Evolutionary conservation across 2,888 invertebrate species (phyloP), one percentile per base, ranked within the genome.

Genomic region (Tenthredo notha): DNA sequence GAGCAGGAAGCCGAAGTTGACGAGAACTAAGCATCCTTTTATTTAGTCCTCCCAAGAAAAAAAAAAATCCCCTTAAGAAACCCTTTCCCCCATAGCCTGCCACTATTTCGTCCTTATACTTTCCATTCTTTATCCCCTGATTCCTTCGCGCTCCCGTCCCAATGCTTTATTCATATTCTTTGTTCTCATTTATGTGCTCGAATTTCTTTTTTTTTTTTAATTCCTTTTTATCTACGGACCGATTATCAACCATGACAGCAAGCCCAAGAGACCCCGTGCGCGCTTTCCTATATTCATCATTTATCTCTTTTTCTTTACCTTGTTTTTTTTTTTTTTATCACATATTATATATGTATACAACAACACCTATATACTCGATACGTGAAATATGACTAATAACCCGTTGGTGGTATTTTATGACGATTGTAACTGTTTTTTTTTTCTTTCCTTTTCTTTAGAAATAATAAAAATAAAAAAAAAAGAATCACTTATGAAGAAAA

Each of bases 1-100:
- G 96, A 96, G 90, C 95, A 95, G 90, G 96, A 96, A 92, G 96
- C 95, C 89, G 96, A 96, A 94, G 96, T 96, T 92, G 96, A 96
- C 90, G 96, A 96, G 88, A 94, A 94, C 89, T 95, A 95, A 93
- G 95, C 93, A 92, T 94, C 86, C 92, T 70, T 54, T 65, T 65
- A 50, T 54, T 54, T 54, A 77, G 77, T 74, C 33, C 47, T 12
- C 70, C 47, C 43, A 54, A 7, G n/a, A 18, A 50, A 33, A 33
- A 7, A 54, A 18, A 50, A 33, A 33, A 4, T n/a, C 10, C 54
- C 54, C 7, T n/a, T n/a, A 54, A 54, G n/a, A 54, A 54, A 54
- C n/a, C 54, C 18, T 61, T 61, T 83, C 43, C 70, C 72, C 77
- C 33, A n/a, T 50, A 50, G 75, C 83, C 75, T 67, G 70, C 54